Evolutionary conservation across 2,113 vertebrate species (phyloP).

Genomic region (Stigmatopora argus): DNA sequence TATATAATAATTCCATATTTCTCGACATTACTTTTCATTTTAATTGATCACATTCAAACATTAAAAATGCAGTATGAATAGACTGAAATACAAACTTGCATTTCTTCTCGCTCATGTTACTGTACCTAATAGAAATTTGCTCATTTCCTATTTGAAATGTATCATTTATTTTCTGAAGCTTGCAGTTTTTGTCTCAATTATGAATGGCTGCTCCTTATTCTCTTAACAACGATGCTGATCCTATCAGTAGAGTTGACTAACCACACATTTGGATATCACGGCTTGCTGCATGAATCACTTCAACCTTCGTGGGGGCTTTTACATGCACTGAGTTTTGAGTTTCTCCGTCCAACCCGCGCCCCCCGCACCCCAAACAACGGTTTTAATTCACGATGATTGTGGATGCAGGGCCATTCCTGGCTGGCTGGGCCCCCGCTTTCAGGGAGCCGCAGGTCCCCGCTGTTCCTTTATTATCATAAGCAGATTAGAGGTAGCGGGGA

Average conservation of each 20-base stretch:
- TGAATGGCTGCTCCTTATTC: neutral
- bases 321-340: constrained; percentile 85
- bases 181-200: neutral
- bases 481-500: constrained; percentile 94
- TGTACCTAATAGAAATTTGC: neutral
- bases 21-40: neutral
- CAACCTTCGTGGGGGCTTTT: constrained; percentile 43
- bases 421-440: constrained; percentile 88
- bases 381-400: constrained; percentile 80
- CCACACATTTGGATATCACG: constrained; percentile 25
- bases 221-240: constrained; percentile 9
- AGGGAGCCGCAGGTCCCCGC: constrained; percentile 84
- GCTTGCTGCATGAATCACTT: constrained; percentile 39
- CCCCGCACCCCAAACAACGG: constrained; percentile 68
- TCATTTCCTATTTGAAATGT: too few species aligned
- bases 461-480: constrained; percentile 98
- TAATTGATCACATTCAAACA: neutral
- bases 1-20: constrained; percentile 3
- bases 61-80: neutral
- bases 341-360: constrained; percentile 16
- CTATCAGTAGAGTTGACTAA: constrained; percentile 9
- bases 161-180: too few species aligned
- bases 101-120: neutral
- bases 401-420: constrained; percentile 91
- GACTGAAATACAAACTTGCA: neutral